Base-by-base conservation (phyloP, 1,140 invertebrate genomes). In the Galendromus occidentalis region DNA sequence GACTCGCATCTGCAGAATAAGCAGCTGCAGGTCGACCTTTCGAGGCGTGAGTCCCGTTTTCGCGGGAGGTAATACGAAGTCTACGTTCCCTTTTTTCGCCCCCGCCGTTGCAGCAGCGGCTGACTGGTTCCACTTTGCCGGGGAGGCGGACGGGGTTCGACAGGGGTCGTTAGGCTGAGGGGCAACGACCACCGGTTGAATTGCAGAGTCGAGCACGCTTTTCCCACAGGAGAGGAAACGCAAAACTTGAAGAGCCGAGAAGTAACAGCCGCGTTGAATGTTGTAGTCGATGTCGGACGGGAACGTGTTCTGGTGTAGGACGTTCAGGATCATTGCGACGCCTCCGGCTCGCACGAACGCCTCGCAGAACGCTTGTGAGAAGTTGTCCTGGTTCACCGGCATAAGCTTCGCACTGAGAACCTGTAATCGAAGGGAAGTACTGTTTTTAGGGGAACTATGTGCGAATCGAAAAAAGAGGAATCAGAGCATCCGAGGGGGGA, bases 361-460 rank as follows among this genome's bases (percentile, higher is more conserved):
- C 33, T 77, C 76, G 70, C 77, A 75, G 69, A 80, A 80, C 29
- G 69, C 69, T 51, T 74, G 72, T 47, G 75, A 30, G 70, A 72
- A 7, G 72, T 72, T 18, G 72, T 77, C 75, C 42, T 73, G 71
- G 30, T 70, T 67, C 1, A 72, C 75, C n/a, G 79, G 77, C 77
- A 80, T 79, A 39, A 80, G 68, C 67, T 77, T 77, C 66, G 77
- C 74, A 69, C 78, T 79, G 42, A 80, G 69, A 20, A 79, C 78
- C 78, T 80, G 69, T 0, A 72, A 66, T 1, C 65, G 42, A 59
- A 59, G 65, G 18, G 12, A 6, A 66, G 42, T 9, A 66, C 64
- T 64, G n/a, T n/a, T n/a, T n/a, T n/a, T n/a, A n/a, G n/a, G n/a
- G n/a, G n/a, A n/a, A n/a, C n/a, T n/a, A n/a, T n/a, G n/a, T n/a